These are phyloP conservation scores for Tetragonula carbonaria DNA, from an alignment of 2,888 invertebrate species.

Conservation along the genomic window DNA sequence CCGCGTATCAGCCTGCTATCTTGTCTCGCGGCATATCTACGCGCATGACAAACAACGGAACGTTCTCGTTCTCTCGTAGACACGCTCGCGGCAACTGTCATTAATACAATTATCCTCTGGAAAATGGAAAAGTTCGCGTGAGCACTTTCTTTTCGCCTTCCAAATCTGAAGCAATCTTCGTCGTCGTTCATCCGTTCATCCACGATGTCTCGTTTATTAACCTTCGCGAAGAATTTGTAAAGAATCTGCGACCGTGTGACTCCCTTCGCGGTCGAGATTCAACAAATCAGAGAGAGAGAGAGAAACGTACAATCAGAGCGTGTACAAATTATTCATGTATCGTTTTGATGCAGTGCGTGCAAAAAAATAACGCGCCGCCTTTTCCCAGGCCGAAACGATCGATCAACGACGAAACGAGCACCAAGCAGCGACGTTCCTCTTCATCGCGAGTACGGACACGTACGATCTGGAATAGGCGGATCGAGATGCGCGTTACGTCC, in stretches of 20 bases:
- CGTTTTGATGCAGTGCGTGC: conserved; percentile 16
- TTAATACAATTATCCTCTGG: conserved; percentile 68
- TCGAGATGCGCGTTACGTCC: conserved; percentile 34
- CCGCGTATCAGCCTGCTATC: conserved; percentile 80
- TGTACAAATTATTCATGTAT: conserved; percentile 34
- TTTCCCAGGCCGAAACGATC: conserved; percentile 13
- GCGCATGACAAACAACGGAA: conserved; percentile 60
- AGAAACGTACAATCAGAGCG: conserved; percentile 21
- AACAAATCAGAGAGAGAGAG: not conserved
- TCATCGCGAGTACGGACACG: conserved; percentile 47
- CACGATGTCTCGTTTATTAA: not conserved
- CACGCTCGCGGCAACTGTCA: conserved; percentile 48
- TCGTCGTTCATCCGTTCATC: not conserved
- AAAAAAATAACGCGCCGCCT: conserved; percentile 27
- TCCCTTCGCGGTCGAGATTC: not conserved
- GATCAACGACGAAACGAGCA: conserved; percentile 30
- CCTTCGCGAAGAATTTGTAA: not conserved
- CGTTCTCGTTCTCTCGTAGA: conserved; percentile 47
- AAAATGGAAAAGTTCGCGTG: conserved; percentile 22
- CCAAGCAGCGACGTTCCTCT: not conserved
- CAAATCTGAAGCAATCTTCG: not conserved
- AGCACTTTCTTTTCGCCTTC: not conserved
- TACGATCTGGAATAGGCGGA: conserved; percentile 48
- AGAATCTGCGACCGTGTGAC: not conserved
- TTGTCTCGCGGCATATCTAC: conserved; percentile 64